phyloP scores from a whole-genome alignment of 2,797 vertebrate species.

The Psittacula echo region DNA sequence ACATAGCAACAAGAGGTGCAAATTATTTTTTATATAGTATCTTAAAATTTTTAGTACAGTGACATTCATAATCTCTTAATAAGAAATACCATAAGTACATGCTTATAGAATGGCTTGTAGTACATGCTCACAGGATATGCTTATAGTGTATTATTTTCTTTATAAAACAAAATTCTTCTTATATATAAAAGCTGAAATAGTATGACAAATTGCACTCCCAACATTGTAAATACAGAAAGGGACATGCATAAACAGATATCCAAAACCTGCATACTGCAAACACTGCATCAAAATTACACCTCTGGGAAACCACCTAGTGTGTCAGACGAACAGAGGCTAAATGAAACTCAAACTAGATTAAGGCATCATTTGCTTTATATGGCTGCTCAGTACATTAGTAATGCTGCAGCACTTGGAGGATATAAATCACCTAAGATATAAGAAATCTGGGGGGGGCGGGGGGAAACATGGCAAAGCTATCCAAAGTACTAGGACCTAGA shows the following conservation, averaged over 20 bases:
- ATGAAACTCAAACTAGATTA: not conserved
- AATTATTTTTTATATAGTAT: not conserved
- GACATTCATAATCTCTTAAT: not conserved
- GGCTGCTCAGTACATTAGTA: not conserved
- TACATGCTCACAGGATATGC: not conserved
- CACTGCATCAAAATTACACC: not conserved
- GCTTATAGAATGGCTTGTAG: not conserved
- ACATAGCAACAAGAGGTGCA: not conserved
- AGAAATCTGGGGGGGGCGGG: not conserved
- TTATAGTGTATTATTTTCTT: not conserved
- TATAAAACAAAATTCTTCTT: not conserved
- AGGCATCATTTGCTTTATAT: not conserved
- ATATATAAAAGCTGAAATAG: not conserved
- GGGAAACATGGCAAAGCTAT: not conserved
- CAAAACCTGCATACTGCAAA: not conserved
- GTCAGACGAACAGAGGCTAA: not conserved
- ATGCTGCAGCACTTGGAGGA: not conserved
- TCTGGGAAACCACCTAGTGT: not conserved
- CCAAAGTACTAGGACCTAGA: not conserved
- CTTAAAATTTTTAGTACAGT: not conserved
- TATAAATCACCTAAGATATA: not conserved
- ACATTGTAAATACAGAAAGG: not conserved
- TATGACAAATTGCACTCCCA: not conserved
- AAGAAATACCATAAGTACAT: not conserved
- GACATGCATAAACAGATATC: not conserved